Base-by-base conservation (phyloP, 2,113 vertebrate species). In the Geothlypis trichas region DNA sequence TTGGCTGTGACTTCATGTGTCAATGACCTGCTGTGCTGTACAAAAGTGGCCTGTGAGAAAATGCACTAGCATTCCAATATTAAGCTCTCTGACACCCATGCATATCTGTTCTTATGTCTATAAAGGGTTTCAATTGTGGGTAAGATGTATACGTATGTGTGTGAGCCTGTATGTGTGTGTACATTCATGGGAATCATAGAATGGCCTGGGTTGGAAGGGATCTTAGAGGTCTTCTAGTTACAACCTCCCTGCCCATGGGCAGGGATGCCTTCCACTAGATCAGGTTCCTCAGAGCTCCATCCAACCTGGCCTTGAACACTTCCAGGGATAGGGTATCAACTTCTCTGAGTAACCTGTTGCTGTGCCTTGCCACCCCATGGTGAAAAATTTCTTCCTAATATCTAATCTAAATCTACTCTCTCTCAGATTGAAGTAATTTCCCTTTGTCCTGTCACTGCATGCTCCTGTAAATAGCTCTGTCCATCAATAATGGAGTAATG, bases 171-270 rank as follows among this genome's bases (percentile, higher is more conserved):
- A 5, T n/a, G 52, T 31, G 30, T 20, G 12, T 42, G 7, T 28
- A 26, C 47, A n/a, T 55, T 33, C 13, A 58, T 8, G 10, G 30
- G 39, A 84, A 66, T 37, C 31, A 31, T 0, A 52, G 13, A 76
- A 55, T 5, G 8, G 26, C 35, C 41, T 33, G 31, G 41, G 35
- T 4, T 69, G 55, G 41, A 76, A 49, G 14, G 35, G 15, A 69
- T 24, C 17, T 49, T 23, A 4, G 42, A 61, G 13, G 21, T 8
- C 9, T 5, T 27, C n/a, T 41, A 11, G 4, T 42, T 55, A 8
- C 24, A 68, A 14, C 0, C 2, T 3, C 6, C 7, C 15, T 17
- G 5, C 11, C 11, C 0, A 0, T 31, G 21, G n/a, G 30, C 11
- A n/a, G 3, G 4, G 8, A 76, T 1, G 1, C 18, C 30, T 69